A percentile compares a stretch with the other conserved stretches of the same genome.
Conservation (phyloP, 2,113 vertebrate species). For the Noturus placidus region DNA sequence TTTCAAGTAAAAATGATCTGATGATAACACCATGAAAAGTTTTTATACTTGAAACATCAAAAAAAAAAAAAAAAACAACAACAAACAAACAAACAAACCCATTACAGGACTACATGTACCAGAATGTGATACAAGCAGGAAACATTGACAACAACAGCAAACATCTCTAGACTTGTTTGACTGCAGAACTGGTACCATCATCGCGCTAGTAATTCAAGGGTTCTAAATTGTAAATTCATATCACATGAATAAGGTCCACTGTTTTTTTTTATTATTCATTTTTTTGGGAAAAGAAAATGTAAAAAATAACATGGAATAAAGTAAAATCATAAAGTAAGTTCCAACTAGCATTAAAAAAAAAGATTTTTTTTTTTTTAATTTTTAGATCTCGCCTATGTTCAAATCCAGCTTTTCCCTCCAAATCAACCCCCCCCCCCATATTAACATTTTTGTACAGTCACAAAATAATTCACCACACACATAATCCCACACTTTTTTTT, state of each 20-base stretch:
- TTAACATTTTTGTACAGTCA: constrained; percentile 56
- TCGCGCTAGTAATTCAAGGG: constrained; percentile 61
- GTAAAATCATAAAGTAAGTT: constrained; percentile 64
- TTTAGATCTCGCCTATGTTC: constrained; percentile 24
- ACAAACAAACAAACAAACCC: constrained; percentile 49
- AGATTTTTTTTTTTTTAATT: neutral
- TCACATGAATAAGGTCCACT: constrained; percentile 62
- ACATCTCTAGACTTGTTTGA: constrained; percentile 60
- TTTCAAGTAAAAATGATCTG: constrained; percentile 58
- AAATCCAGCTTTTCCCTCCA: constrained; percentile 26
- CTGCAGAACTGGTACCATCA: constrained; percentile 62
- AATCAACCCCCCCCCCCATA: neutral
- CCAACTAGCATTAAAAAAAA: constrained; percentile 47
- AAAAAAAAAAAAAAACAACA: constrained; percentile 38
- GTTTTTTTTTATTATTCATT: constrained; percentile 37
- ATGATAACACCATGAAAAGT: constrained; percentile 52
- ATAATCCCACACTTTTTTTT: constrained; percentile 39
- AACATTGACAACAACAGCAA: constrained; percentile 65
- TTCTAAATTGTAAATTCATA: constrained; percentile 65
- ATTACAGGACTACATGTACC: constrained; percentile 70
- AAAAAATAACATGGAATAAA: constrained; percentile 63
- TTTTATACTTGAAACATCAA: constrained; percentile 47
- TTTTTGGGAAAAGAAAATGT: constrained; percentile 53
- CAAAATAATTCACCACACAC: constrained; percentile 52
- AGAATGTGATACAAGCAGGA: constrained; percentile 71